Evolutionary conservation across 2,888 invertebrate genomes (phyloP), one percentile per base, ranked within the genome.

Genomic region (Tetranychus truncatus): DNA sequence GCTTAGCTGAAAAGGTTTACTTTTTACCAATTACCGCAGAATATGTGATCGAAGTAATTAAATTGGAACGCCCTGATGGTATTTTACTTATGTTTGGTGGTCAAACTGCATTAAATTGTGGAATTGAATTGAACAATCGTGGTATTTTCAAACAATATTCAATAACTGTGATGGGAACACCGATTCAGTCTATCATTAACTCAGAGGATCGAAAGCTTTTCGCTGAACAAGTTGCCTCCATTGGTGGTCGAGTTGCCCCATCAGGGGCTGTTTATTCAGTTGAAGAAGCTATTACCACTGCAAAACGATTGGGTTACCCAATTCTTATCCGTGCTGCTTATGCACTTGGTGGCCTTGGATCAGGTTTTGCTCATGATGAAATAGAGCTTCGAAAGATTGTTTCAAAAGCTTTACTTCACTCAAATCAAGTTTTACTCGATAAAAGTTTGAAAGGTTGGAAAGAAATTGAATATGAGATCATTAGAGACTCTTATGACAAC

Each of bases 381-480:
- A 90, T 90, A 34, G 92, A 97, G 82, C 84, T 99, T 44, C 86
- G 85, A 79, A 82, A 84, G 8, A 84, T 99, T 6, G 93, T 94
- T 0, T 87, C 88, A 76, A 91, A 92, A 81, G 93, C 93, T 0
- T 84, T 94, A 66, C 89, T 92, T 1, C 89, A 92, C 81, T 93
- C 94, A 0, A 89, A 87, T 78, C 95, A 96, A 83, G 84, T 87
- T 44, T 85, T 97, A 75, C 90, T 99, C 77, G 99, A 99, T 82
- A 99, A 99, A 83, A 96, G 95, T 0, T 84, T 99, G 76, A 94
- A 94, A 84, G 99, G 99, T 1, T 99, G 97, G 97, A 99, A 99
- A 83, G 97, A 99, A 86, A 92, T 99, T 0, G 99, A 99, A 82
- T 99, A 99, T 83, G 99, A 99, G 85, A 97, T 99, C 0, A 95